Evolutionary conservation across 2,888 invertebrate species (phyloP).

Genomic region (Acrobeloides nanus): DNA sequence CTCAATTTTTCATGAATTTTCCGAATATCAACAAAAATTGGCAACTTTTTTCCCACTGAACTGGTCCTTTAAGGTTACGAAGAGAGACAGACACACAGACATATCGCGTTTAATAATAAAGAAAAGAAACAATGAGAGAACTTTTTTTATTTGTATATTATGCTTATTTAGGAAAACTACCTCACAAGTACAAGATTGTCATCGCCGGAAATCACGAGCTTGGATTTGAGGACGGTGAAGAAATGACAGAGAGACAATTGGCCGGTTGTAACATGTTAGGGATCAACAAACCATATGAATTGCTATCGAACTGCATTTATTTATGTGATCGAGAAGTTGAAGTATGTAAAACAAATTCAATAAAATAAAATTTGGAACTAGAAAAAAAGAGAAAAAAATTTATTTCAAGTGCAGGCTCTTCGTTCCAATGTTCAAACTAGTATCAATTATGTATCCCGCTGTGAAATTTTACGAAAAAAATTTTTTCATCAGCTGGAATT

Average conservation of each 20-base stretch:
- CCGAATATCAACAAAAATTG: too few species aligned
- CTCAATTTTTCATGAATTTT: too few species aligned
- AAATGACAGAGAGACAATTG: conserved; percentile 38
- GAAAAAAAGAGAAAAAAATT: not conserved
- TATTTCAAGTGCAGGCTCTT: too few species aligned
- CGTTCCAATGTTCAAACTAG: too few species aligned
- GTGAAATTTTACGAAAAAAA: too few species aligned
- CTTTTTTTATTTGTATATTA: too few species aligned
- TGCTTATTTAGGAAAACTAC: conserved; percentile 65
- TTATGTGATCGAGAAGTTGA: conserved; percentile 43
- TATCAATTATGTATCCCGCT: too few species aligned
- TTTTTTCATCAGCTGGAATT: too few species aligned
- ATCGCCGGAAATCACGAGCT: conserved; percentile 81
- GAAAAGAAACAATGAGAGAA: conserved; percentile 39
- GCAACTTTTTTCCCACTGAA: too few species aligned
- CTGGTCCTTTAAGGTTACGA: too few species aligned
- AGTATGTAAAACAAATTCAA: conserved; percentile 17
- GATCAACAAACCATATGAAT: conserved; percentile 47
- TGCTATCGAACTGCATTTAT: conserved; percentile 50
- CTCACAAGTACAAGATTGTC: conserved; percentile 72
- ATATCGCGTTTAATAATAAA: too few species aligned
- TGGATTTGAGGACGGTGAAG: conserved; percentile 64
- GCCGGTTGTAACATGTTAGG: conserved; percentile 48
- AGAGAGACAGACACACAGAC: too few species aligned
- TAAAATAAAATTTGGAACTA: not conserved